Conservation (phyloP, 2,113 vertebrate genomes). For the Arenaria interpres region DNA sequence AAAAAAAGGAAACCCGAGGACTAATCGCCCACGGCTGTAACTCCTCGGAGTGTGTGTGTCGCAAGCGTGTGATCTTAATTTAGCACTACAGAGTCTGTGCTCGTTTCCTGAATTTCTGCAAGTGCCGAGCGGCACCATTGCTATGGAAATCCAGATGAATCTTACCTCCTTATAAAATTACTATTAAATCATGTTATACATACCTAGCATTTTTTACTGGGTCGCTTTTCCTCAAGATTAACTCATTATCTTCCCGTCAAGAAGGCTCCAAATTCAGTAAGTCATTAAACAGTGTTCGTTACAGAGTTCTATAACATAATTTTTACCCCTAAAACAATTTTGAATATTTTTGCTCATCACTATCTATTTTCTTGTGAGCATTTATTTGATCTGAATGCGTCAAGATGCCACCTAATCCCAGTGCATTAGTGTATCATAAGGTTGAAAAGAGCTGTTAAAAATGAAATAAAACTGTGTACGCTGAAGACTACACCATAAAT, state of each 20-base stretch:
- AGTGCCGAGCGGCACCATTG: background rate
- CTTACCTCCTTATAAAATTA: background rate
- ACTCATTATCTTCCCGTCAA: background rate
- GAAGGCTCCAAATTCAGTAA: background rate
- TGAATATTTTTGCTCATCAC: background rate
- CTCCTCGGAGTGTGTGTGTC: background rate
- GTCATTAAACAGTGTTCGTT: fast-evolving
- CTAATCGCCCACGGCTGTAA: background rate
- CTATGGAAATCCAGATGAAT: background rate
- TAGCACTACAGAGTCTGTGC: background rate
- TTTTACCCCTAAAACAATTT: background rate
- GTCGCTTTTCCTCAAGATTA: background rate
- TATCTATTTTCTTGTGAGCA: background rate
- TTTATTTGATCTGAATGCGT: background rate
- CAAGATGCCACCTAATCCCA: background rate
- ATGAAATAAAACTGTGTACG: background rate
- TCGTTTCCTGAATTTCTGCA: background rate
- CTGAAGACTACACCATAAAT: background rate
- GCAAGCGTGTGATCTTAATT: conserved; percentile 27
- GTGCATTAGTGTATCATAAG: background rate
- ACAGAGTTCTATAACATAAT: fast-evolving
- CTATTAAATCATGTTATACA: background rate
- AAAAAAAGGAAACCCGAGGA: background rate
- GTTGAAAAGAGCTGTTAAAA: background rate
- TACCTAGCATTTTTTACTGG: background rate